These are phyloP conservation scores for Physeter macrocephalus DNA, from an alignment of 2,113 vertebrate species.

Conservation along the genomic window DNA sequence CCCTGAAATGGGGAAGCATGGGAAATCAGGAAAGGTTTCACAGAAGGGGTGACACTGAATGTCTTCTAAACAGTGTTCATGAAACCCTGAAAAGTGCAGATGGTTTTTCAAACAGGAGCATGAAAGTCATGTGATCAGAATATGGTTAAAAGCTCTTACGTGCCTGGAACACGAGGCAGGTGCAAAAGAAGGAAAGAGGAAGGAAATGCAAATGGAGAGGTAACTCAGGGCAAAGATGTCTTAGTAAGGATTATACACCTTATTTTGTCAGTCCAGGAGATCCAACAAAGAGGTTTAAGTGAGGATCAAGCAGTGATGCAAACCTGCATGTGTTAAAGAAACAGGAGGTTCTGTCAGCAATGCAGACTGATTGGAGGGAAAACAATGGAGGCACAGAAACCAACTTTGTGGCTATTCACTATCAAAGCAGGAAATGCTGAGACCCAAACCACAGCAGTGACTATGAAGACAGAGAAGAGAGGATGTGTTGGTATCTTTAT, in stretches of 20 bases:
- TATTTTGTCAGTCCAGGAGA: not conserved
- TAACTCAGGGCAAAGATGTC: not conserved
- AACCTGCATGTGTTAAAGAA: not conserved
- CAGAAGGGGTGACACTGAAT: not conserved
- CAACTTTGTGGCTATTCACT: not conserved
- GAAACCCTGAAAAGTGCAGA: not conserved
- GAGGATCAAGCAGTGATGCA: not conserved
- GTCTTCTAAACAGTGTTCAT: not conserved
- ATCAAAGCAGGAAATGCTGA: not conserved
- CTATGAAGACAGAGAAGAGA: not conserved
- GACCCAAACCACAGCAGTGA: not conserved
- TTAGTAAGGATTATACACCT: not conserved
- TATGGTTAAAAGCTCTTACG: not conserved
- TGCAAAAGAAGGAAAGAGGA: not conserved
- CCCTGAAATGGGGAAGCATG: not conserved
- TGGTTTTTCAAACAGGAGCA: not conserved
- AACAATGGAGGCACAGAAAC: not conserved
- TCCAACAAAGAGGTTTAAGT: not conserved
- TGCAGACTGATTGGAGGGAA: not conserved
- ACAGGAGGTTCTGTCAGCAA: not conserved
- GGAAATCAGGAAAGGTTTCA: not conserved
- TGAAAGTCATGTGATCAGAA: not conserved
- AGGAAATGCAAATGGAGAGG: not conserved
- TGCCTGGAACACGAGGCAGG: not conserved
- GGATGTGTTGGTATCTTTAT: not conserved